Evolutionary conservation across 2,888 invertebrate species (phyloP), one percentile per base, ranked within the genome.

Genomic region (Drosophila bunnanda): DNA sequence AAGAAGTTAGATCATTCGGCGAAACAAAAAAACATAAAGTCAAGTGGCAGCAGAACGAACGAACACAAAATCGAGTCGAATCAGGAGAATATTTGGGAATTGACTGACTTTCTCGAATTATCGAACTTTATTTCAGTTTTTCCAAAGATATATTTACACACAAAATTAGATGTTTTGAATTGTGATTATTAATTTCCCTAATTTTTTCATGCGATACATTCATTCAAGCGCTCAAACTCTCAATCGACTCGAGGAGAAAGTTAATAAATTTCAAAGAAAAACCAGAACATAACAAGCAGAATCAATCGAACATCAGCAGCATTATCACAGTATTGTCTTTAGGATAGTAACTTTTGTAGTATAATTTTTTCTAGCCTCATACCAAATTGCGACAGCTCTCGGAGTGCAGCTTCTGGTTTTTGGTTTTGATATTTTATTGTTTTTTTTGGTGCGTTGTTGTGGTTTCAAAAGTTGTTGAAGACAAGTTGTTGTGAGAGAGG

Each of bases 331-430:
- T 70, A 81, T 75, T 71, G 75, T 74, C 28, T 54, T 54, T 54
- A 61, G 32, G 20, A 64, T 64, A 56, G 61, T 54, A 64, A 46
- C 58, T 72, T 25, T 73, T 9, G 5, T 56, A 38, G 34, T 46
- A 65, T 54, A 54, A 39, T 39, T 50, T 48, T 58, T 62, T 50
- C 75, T 52, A 83, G 83, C 87, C 90, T 89, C 91, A 91, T 92
- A 92, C 92, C 92, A 92, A 91, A 90, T 92, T 92, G 90, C 92
- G 92, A 91, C 92, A 92, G 87, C 92, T 92, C 89, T 92, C 92
- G 89, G 91, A 91, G 91, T 92, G 91, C 91, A 90, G 85, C 90
- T 90, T 92, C 92, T 92, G 90, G 83, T 84, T 87, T 81, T 77
- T 69, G 75, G 79, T 80, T 79, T 88, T 90, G 81, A 82, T 84